Evolutionary conservation across 2,888 invertebrate genomes (phyloP), one percentile per base, ranked within the genome.

Genomic region (Dorcus hopei): DNA sequence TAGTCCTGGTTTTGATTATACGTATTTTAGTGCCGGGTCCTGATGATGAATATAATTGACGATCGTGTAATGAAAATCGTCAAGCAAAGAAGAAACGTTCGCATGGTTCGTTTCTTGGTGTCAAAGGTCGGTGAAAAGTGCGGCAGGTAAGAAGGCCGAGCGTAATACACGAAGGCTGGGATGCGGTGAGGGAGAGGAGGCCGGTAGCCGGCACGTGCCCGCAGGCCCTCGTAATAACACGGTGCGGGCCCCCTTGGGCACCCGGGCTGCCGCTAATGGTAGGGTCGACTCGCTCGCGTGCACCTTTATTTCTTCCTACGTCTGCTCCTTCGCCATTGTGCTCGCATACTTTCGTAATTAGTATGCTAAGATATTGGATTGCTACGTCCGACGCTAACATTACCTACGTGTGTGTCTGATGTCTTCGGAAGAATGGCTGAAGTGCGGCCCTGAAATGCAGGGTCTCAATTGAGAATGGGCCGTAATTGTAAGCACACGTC

Each of bases 191-290:
- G 26, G 45, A 26, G 53, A 53, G 61, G 54, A 55, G 62, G 61
- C 67, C 68, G 70, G 72, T 72, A 73, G 73, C 73, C 68, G 72
- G 73, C 73, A 72, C 74, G 73, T 72, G 74, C 74, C 72, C 71
- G 67, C 64, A 60, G 69, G 68, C 69, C 66, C 57, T 66, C 65
- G 65, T 66, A 68, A 68, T 69, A 68, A 67, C 64, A 68, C 64
- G 65, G 58, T 64, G 58, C 59, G 61, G 26, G 52, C 50, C 52
- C 55, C 63, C 61, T 52, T 49, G 33, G 40, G 57, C 49, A 54
- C 43, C 49, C 48, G 40, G 57, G 59, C 56, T 54, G 55, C 62
- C 57, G 49, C 61, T 65, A 65, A 65, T 65, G 50, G 60, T 43
- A 53, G 60, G 52, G 57, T 56, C 40, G 50, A 51, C 51, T 41